Percentiles rank a stretch among this genome's conserved stretches.
These are phyloP conservation scores for Stichopus chloronotus DNA, from an alignment of 35 echinoderm and acorn worm species.

Conservation along the genomic window DNA sequence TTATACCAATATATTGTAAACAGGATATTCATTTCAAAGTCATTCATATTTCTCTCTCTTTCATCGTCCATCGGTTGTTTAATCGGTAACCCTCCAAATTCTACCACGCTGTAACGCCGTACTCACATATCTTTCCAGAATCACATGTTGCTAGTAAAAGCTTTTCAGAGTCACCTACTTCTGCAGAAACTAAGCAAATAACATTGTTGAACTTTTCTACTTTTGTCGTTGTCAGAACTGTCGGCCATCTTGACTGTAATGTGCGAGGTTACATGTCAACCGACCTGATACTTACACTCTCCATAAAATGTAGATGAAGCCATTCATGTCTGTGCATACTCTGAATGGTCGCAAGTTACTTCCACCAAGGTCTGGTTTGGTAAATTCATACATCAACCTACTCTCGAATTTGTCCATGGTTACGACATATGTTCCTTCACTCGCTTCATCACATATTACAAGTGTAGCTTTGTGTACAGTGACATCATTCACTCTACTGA, in stretches of 20 bases:
- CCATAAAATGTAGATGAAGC: conserved; percentile 11
- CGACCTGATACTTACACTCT: not conserved
- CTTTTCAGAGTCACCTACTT: not conserved
- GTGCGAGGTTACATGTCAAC: not conserved
- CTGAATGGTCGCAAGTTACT: not conserved
- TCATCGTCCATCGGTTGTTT: no score
- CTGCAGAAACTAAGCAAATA: not conserved
- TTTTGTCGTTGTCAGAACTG: not conserved
- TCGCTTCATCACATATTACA: not conserved
- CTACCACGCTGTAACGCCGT: not conserved
- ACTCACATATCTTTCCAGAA: not conserved
- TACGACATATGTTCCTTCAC: not conserved
- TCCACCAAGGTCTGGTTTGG: not conserved
- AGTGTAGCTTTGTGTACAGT: conserved; percentile 2
- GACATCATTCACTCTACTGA: not conserved
- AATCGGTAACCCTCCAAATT: no score
- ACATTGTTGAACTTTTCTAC: not conserved
- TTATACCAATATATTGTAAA: no score
- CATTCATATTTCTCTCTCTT: no score
- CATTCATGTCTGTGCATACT: conserved; percentile 16
- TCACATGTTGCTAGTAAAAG: not conserved
- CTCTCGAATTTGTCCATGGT: not conserved
- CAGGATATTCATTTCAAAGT: no score
- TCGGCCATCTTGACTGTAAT: not conserved
- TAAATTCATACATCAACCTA: not conserved